These are phyloP conservation scores for Pseudoips prasinana DNA, from an alignment of 2,888 invertebrate genomes.

Conservation along the genomic window DNA sequence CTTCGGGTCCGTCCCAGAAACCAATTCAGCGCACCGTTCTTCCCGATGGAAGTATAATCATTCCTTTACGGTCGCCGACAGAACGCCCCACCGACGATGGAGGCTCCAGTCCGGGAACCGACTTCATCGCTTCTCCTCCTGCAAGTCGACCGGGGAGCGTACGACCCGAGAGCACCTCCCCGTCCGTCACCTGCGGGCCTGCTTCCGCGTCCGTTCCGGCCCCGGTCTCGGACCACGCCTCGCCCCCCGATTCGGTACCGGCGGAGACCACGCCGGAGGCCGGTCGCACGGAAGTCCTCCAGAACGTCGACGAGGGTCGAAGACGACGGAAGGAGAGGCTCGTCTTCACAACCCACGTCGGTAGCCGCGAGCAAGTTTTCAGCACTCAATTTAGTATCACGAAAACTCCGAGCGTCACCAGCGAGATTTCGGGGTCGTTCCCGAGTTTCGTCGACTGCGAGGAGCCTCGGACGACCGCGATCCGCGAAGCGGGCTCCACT, in stretches of 20 bases:
- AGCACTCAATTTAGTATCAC: slow-evolving; percentile 85
- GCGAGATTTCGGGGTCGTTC: slow-evolving; percentile 80
- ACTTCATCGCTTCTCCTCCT: neutral
- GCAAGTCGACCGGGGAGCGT: slow-evolving; percentile 2
- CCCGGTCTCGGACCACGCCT: neutral
- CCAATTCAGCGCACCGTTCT: slow-evolving; percentile 63
- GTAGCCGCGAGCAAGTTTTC: slow-evolving; percentile 86
- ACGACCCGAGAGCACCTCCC: slow-evolving; percentile 2
- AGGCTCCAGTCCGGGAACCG: slow-evolving; percentile 11
- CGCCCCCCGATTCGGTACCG: neutral
- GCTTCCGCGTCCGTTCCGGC: neutral
- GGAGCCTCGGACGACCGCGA: slow-evolving; percentile 65
- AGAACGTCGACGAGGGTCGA: slow-evolving; percentile 26
- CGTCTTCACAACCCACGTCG: slow-evolving; percentile 85
- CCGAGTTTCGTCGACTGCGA: slow-evolving; percentile 81
- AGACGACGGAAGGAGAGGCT: slow-evolving; percentile 67
- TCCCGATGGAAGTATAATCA: slow-evolving; percentile 82
- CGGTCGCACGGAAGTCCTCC: slow-evolving; percentile 9
- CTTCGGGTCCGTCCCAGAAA: slow-evolving; percentile 24
- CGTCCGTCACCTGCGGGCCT: neutral
- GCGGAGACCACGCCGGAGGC: slow-evolving; percentile 3
- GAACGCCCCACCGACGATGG: slow-evolving; percentile 48
- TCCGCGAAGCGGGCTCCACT: slow-evolving; percentile 23
- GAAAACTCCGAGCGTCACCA: slow-evolving; percentile 84
- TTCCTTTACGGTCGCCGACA: slow-evolving; percentile 77